These are phyloP conservation scores for Catagonus wagneri DNA, from an alignment of 2,113 vertebrate genomes.

Conservation along the genomic window DNA sequence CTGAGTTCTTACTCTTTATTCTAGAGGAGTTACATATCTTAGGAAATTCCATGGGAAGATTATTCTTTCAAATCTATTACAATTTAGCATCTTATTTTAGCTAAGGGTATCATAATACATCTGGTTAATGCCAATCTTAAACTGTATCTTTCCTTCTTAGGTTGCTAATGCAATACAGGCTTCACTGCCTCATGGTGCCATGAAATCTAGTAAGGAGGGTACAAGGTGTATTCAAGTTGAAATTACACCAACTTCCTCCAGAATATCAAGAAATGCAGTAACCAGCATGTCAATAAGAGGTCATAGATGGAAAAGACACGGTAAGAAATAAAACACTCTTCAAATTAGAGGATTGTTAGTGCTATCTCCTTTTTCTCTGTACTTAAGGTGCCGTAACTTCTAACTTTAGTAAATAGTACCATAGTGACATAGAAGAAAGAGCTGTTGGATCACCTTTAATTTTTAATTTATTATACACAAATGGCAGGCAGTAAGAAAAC, in stretches of 20 bases:
- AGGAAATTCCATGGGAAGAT: constrained; percentile 25
- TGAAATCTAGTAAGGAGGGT: constrained; percentile 97
- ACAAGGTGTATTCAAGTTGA: constrained; percentile 97
- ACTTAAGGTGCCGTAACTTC: neutral
- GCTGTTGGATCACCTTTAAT: neutral
- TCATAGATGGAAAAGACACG: constrained; percentile 99
- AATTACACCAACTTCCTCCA: constrained; percentile 97
- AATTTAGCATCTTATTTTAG: constrained; percentile 60
- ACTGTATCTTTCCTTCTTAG: constrained; percentile 84
- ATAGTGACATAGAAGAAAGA: neutral
- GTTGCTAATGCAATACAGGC: constrained; percentile 99
- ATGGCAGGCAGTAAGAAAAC: neutral
- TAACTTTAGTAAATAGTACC: neutral
- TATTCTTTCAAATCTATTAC: constrained; percentile 37
- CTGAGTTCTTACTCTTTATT: constrained; percentile 17
- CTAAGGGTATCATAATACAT: constrained; percentile 6
- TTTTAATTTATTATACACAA: constrained; percentile 7
- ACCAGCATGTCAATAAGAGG: constrained; percentile 98
- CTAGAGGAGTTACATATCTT: constrained; percentile 23
- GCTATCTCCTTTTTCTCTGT: neutral
- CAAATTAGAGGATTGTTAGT: neutral
- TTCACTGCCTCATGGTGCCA: constrained; percentile 92
- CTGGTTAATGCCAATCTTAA: constrained; percentile 59
- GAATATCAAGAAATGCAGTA: constrained; percentile 98
- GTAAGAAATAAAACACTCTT: constrained; percentile 88